phyloP scores from a whole-genome alignment of 2,113 vertebrate genomes.

The Mola mola region DNA sequence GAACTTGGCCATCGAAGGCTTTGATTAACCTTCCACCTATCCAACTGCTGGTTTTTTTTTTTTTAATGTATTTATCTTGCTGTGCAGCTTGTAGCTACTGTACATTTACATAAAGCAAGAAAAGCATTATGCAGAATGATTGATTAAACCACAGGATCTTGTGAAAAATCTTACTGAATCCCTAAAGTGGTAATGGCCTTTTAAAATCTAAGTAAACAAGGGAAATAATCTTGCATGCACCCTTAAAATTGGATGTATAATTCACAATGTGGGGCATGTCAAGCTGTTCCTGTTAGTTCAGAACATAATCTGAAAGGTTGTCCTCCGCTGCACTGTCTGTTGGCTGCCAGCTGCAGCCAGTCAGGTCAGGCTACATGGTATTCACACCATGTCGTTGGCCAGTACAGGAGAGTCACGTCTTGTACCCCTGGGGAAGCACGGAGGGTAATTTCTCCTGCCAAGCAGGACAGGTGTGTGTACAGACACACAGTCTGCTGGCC shows the following conservation, averaged over 20 bases:
- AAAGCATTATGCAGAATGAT: neutral
- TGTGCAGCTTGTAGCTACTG: conserved; percentile 12
- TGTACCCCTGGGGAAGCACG: conserved; percentile 31
- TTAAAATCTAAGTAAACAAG: neutral
- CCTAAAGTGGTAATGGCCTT: neutral
- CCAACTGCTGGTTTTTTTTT: conserved; percentile 19
- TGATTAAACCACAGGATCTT: neutral
- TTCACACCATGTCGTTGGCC: conserved; percentile 41
- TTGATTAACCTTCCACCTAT: conserved; percentile 60
- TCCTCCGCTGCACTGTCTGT: conserved; percentile 19
- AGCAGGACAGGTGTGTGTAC: conserved; percentile 66
- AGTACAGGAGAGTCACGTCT: conserved; percentile 28
- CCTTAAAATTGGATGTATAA: conserved; percentile 14
- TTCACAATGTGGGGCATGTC: conserved; percentile 9
- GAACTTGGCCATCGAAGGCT: conserved; percentile 36
- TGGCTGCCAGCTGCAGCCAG: conserved; percentile 23
- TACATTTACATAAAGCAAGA: neutral
- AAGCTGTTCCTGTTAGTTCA: conserved; percentile 23
- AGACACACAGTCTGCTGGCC: conserved; percentile 54
- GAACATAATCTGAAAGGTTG: conserved; percentile 31
- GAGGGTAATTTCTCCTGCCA: conserved; percentile 62
- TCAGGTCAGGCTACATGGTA: conserved; percentile 30
- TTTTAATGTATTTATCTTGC: neutral
- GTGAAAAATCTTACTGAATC: conserved; percentile 2
- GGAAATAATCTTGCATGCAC: neutral